phyloP scores from a whole-genome alignment of 1,140 invertebrate species.

The Hyles euphorbiae region DNA sequence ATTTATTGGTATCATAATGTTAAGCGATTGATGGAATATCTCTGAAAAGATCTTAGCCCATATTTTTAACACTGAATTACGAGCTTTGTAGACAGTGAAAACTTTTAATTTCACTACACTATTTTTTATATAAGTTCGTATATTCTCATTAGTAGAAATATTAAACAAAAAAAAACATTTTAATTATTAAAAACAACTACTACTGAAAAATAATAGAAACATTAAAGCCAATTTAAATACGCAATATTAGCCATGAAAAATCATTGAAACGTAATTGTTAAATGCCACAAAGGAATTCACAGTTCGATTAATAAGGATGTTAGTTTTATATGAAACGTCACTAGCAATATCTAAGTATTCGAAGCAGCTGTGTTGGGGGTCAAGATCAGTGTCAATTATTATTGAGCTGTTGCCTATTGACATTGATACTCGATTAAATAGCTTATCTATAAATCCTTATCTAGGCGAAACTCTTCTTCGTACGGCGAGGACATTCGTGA shows the following conservation, averaged over 20 bases:
- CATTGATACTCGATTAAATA: slow-evolving; percentile 20
- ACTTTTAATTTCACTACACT: too few relatives aligned
- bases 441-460: slow-evolving; percentile 21
- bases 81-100: too few relatives aligned
- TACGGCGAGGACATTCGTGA: slow-evolving; percentile 10
- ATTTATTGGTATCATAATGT: slow-evolving; percentile 17
- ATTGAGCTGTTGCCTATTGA: slow-evolving; percentile 16
- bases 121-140: too few relatives aligned
- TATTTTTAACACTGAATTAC: too few relatives aligned
- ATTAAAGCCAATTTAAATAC: background rate
- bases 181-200: too few relatives aligned
- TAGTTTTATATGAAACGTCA: slow-evolving; percentile 4
- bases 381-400: slow-evolving; percentile 22
- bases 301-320: slow-evolving; percentile 6
- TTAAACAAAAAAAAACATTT: too few relatives aligned
- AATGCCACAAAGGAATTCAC: too few relatives aligned
- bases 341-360: slow-evolving; percentile 1
- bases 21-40: slow-evolving; percentile 14
- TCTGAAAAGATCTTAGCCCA: background rate
- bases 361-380: slow-evolving; percentile 14
- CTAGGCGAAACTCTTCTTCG: slow-evolving; percentile 13
- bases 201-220: too few relatives aligned
- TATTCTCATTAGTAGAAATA: too few relatives aligned
- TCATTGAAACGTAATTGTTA: background rate
- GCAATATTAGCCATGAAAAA: background rate